These are phyloP conservation scores for Rynchops niger DNA, from an alignment of 2,113 vertebrate species.

Conservation along the genomic window DNA sequence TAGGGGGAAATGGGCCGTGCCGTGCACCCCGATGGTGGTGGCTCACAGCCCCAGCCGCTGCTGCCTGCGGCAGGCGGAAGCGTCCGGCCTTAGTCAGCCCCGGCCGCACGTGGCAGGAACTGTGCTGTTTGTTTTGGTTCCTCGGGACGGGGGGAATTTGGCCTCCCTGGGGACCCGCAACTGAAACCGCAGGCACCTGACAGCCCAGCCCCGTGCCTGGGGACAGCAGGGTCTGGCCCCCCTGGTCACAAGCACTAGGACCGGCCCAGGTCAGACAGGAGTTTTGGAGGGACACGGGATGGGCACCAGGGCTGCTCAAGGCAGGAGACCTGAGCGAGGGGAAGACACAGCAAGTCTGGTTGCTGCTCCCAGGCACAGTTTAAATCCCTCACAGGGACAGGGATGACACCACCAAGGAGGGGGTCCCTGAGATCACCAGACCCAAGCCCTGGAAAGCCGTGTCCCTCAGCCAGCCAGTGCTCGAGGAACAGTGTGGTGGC, in stretches of 20 bases:
- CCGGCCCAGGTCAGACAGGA: accelerated
- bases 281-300: accelerated
- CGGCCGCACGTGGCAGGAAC: slow-evolving; percentile 66
- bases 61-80: slow-evolving; percentile 55
- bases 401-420: neutral
- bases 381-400: accelerated
- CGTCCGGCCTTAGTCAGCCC: slow-evolving; percentile 71
- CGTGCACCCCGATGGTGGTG: neutral
- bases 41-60: neutral
- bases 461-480: neutral
- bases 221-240: neutral
- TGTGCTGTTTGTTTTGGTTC: slow-evolving; percentile 60
- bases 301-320: neutral
- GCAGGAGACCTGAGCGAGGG: accelerated
- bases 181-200: neutral
- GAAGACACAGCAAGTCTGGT: neutral
- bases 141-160: neutral
- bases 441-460: accelerated
- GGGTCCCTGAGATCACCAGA: neutral
- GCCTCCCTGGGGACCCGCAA: neutral
- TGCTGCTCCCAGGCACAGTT: neutral
- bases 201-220: accelerated
- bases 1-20: slow-evolving; percentile 73
- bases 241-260: accelerated
- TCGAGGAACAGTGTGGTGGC: accelerated